Conservation (phyloP, 2,888 invertebrate species). For the Sesia apiformis region DNA sequence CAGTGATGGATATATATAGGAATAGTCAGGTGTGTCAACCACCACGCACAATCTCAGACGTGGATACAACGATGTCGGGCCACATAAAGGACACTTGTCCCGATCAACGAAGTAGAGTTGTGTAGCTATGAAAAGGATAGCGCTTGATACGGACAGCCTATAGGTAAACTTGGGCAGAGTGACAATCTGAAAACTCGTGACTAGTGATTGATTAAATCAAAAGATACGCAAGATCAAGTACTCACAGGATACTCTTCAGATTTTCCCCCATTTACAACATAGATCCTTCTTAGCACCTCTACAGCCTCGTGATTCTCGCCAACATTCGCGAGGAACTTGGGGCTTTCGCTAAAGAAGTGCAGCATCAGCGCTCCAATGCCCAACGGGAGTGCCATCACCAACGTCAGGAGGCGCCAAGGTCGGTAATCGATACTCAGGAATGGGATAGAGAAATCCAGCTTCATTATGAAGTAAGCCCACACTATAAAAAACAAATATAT, state of each 20-base stretch:
- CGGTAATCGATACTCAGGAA: constrained; percentile 41
- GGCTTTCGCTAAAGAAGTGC: constrained; percentile 80
- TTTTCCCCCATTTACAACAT: constrained; percentile 65
- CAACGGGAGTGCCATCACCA: constrained; percentile 75
- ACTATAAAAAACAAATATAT: not conserved
- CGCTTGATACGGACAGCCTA: too few species aligned
- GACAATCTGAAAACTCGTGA: too few species aligned
- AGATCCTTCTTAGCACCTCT: constrained; percentile 73
- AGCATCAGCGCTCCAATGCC: constrained; percentile 74
- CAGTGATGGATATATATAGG: too few species aligned
- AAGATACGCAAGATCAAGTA: too few species aligned
- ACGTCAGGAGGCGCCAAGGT: constrained; percentile 57
- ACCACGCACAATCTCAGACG: too few species aligned
- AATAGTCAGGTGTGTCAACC: too few species aligned
- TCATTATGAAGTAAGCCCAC: constrained; percentile 43
- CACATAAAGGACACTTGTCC: too few species aligned
- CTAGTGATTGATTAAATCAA: too few species aligned
- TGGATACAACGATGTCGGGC: too few species aligned
- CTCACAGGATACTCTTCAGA: constrained; percentile 44
- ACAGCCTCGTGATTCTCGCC: constrained; percentile 78
- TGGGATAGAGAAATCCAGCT: constrained; percentile 42
- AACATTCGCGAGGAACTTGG: constrained; percentile 81
- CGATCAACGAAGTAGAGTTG: too few species aligned
- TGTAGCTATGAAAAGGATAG: too few species aligned
- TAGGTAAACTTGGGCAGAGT: too few species aligned